phyloP scores from a whole-genome alignment of 2,888 invertebrate genomes.

The Zygothrica quintamaculata region DNA sequence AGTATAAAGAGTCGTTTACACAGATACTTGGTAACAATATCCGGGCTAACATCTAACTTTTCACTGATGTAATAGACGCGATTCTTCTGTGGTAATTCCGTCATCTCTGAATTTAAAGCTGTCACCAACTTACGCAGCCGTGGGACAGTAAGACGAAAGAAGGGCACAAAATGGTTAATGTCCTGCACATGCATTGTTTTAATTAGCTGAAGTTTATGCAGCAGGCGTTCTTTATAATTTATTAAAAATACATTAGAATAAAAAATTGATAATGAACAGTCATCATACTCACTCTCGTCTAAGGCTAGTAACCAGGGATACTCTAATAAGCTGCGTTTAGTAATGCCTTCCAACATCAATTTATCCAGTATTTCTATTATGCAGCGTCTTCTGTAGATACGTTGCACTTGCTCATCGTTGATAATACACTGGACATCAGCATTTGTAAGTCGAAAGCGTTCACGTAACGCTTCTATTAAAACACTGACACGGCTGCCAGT shows the following conservation, averaged over 20 bases:
- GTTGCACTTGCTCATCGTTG: constrained; percentile 68
- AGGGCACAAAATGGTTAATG: constrained; percentile 86
- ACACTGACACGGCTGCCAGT: constrained; percentile 24
- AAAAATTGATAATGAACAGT: neutral
- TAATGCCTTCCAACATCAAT: constrained; percentile 70
- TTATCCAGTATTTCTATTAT: constrained; percentile 60
- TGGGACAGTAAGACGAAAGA: constrained; percentile 84
- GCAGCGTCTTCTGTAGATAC: constrained; percentile 57
- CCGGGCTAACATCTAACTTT: constrained; percentile 85
- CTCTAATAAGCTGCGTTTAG: constrained; percentile 75
- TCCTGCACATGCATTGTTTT: constrained; percentile 84
- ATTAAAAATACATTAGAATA: no score
- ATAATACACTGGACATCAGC: constrained; percentile 67
- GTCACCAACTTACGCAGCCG: constrained; percentile 73
- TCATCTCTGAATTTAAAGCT: constrained; percentile 83
- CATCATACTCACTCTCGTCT: constrained; percentile 65
- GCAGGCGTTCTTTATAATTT: constrained; percentile 81
- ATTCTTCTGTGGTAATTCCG: constrained; percentile 85
- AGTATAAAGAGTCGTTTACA: constrained; percentile 86
- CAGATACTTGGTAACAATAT: constrained; percentile 85
- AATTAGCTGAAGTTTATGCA: constrained; percentile 84
- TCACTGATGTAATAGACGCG: constrained; percentile 87
- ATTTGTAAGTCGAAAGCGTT: constrained; percentile 61
- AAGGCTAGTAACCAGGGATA: constrained; percentile 82
- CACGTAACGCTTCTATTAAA: constrained; percentile 58